A percentile compares a stretch with the other conserved stretches of the same genome.
These are phyloP conservation scores for Agapornis canus DNA, from an alignment of 2,797 vertebrate genomes.

Conservation along the genomic window DNA sequence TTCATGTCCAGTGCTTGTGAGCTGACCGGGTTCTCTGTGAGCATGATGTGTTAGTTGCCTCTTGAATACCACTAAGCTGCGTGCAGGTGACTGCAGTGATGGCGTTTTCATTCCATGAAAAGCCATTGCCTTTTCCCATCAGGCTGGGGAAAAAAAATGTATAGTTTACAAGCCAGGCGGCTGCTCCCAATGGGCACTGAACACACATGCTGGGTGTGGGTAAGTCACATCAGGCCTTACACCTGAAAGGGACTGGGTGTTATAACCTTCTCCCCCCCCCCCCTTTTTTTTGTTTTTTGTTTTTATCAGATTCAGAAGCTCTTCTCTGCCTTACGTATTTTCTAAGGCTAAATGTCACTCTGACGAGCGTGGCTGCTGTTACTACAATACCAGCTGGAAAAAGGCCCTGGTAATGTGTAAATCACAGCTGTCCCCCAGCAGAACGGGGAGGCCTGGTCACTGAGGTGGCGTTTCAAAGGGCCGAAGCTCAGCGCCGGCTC, in stretches of 20 bases:
- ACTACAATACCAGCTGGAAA: too few relatives aligned
- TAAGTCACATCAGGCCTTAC: fast-evolving
- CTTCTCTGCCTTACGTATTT: neutral
- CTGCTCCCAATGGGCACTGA: neutral
- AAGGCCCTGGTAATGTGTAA: fast-evolving
- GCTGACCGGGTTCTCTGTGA: neutral
- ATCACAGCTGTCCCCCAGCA: fast-evolving
- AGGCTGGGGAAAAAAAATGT: neutral
- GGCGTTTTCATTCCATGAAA: neutral
- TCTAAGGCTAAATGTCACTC: fast-evolving
- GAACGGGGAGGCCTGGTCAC: neutral
- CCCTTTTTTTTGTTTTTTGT: too few relatives aligned
- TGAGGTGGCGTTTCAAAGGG: too few relatives aligned
- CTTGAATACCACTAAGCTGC: neutral
- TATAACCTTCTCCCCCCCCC: neutral
- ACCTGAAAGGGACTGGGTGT: neutral
- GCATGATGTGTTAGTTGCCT: fast-evolving
- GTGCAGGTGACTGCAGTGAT: neutral
- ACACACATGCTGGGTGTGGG: fast-evolving
- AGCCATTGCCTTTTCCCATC: neutral
- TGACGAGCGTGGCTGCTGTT: neutral
- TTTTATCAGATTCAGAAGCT: neutral
- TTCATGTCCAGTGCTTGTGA: neutral
- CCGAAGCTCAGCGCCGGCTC: neutral
- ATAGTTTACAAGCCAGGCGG: fast-evolving